A percentile compares a stretch with the other conserved stretches of the same genome.
Evolutionary conservation across 1,140 invertebrate species (phyloP).

Genomic region (Phenacoccus solenopsis): DNA sequence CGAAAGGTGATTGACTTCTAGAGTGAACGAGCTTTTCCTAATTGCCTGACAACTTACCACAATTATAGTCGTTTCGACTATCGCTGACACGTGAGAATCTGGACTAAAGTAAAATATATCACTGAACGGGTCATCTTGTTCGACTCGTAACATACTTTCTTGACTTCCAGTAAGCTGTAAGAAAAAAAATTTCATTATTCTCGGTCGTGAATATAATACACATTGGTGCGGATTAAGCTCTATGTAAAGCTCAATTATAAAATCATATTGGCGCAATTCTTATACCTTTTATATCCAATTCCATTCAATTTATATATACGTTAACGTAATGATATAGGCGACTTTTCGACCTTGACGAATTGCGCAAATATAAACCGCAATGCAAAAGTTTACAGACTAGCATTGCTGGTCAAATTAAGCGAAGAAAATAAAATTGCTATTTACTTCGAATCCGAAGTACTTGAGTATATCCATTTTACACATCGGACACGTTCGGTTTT

Average conservation of each 20-base stretch:
- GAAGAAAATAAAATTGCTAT: not conserved
- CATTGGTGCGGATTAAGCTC: no score
- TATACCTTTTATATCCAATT: no score
- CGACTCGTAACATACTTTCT: slow-evolving; percentile 59
- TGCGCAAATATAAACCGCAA: no score
- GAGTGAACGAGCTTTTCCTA: not conserved
- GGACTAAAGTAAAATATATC: slow-evolving; percentile 15
- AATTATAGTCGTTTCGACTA: not conserved
- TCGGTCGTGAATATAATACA: no score
- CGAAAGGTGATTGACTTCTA: not conserved
- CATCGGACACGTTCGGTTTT: slow-evolving; percentile 87
- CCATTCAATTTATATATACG: no score
- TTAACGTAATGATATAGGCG: no score
- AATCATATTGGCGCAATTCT: no score
- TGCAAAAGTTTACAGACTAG: no score
- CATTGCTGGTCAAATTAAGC: no score
- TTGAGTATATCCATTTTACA: slow-evolving; percentile 91
- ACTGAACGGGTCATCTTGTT: slow-evolving; percentile 40
- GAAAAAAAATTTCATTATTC: slow-evolving; percentile 8
- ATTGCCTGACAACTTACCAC: not conserved
- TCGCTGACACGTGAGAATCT: not conserved
- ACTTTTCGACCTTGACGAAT: no score
- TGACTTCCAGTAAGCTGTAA: slow-evolving; percentile 61
- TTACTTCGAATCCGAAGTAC: slow-evolving; percentile 76
- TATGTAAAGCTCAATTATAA: no score